These are phyloP conservation scores for Sesamia inferens DNA, from an alignment of 2,888 invertebrate species.

Conservation along the genomic window DNA sequence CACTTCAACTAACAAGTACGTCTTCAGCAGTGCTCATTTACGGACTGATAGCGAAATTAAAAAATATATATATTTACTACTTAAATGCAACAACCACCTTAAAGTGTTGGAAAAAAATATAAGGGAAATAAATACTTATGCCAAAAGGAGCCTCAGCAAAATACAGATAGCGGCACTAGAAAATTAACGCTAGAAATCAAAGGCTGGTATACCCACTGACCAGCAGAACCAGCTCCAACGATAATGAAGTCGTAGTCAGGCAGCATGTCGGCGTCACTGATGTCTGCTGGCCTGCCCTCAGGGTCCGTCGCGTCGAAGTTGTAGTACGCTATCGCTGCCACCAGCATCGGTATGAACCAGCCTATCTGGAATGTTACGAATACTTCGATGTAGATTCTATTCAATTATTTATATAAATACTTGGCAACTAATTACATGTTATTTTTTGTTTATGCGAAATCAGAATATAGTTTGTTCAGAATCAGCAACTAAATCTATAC, in stretches of 20 bases:
- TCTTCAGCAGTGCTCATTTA: neutral
- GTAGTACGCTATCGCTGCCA: conserved; percentile 96
- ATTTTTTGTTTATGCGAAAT: too few species aligned
- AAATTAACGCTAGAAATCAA: neutral
- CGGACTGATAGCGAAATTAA: neutral
- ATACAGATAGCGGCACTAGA: neutral
- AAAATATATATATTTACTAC: too few species aligned
- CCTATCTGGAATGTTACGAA: conserved; percentile 88
- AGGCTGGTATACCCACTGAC: conserved; percentile 81
- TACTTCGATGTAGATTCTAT: neutral
- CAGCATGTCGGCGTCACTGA: conserved; percentile 91
- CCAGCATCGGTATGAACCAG: conserved; percentile 95
- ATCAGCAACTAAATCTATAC: too few species aligned
- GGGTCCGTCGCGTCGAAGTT: conserved; percentile 96
- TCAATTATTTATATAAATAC: too few species aligned
- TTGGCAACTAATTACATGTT: too few species aligned
- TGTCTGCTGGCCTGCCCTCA: conserved; percentile 94
- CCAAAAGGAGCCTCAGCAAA: neutral
- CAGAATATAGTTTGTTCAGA: too few species aligned
- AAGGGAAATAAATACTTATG: neutral
- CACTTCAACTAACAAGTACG: neutral
- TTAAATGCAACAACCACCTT: neutral
- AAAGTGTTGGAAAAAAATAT: neutral
- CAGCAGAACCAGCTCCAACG: conserved; percentile 96
- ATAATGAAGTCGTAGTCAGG: conserved; percentile 95